phyloP scores from a whole-genome alignment of 2,888 invertebrate species.

The Acleris sparsana region DNA sequence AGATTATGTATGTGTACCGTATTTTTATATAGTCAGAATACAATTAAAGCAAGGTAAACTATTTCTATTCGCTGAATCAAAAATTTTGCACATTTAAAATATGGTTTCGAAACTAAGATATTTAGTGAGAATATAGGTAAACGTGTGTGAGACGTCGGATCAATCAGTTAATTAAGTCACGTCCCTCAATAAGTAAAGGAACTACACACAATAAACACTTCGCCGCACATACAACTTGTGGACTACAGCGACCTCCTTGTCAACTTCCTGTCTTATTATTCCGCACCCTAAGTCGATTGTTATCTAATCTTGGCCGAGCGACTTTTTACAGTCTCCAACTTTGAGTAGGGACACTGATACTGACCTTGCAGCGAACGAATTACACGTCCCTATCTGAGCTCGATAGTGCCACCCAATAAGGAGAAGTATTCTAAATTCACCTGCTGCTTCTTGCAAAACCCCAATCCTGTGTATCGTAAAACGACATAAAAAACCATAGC shows the following conservation, averaged over 20 bases:
- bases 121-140: no score
- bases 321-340: conserved; percentile 23
- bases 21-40: no score
- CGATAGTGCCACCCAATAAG: conserved; percentile 24
- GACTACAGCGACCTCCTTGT: conserved; percentile 22
- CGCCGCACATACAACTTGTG: neutral
- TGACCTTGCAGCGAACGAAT: conserved; percentile 24
- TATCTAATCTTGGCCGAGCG: conserved; percentile 31
- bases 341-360: conserved; percentile 26
- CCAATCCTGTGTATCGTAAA: neutral
- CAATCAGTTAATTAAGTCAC: no score
- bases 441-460: conserved; percentile 4
- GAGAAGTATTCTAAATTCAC: conserved; percentile 24
- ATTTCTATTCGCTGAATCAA: no score
- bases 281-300: conserved; percentile 32
- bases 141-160: no score
- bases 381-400: conserved; percentile 26
- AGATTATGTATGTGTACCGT: no score
- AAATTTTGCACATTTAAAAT: no score
- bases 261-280: conserved; percentile 29
- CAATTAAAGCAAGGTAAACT: no score
- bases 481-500: neutral
- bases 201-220: no score
- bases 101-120: no score
- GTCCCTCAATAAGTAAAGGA: no score